Base-by-base conservation (phyloP, 2,888 invertebrate genomes). In the Dromius quadrimaculatus region DNA sequence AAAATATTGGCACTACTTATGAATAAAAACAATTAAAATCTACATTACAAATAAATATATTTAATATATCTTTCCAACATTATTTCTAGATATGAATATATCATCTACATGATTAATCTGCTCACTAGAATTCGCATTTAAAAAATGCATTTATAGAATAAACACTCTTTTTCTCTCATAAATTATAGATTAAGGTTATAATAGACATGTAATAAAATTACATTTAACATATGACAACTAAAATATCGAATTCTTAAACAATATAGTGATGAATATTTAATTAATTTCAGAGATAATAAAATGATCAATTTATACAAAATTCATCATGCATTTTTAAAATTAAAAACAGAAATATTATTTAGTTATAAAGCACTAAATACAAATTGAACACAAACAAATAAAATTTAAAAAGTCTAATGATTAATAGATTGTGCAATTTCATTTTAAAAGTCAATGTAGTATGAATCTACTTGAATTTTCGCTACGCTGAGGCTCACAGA, bases 31-130 rank as follows among this genome's bases (percentile, higher is more conserved):
- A 15, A 17, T 22, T 41, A 41, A 28, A 6, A 54, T 28, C 23
- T 54, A 54, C 50, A 54, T 23, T 54, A 65, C 65, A 65, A 65
- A 54, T 50, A 65, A 65, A 62, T 41, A 62, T 65, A 65, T 50
- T 32, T 54, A 15, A 54, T 54, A 36, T 65, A 34, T 36, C 20
- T 36, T 65, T 65, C 8, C 36, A 59, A 59, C 47, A 43, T 64
- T 34, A 64, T 64, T 28, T 50, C 50, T 54, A 28, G 23, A 15
- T 1, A 28, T 23, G 13, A 19, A 15, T 23, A 54, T n/a, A 54
- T 54, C 15, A 23, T 54, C 28, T 54, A 54, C 13, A 50, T 54
- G 13, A 28, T 54, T 6, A 13, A 54, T 28, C 23, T 54, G 50
- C 28, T 54, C 28, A 28, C 50, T 54, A 54, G 28, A 23, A 5